These are phyloP conservation scores for Agapostemon virescens DNA, from an alignment of 2,888 invertebrate species.

Conservation along the genomic window DNA sequence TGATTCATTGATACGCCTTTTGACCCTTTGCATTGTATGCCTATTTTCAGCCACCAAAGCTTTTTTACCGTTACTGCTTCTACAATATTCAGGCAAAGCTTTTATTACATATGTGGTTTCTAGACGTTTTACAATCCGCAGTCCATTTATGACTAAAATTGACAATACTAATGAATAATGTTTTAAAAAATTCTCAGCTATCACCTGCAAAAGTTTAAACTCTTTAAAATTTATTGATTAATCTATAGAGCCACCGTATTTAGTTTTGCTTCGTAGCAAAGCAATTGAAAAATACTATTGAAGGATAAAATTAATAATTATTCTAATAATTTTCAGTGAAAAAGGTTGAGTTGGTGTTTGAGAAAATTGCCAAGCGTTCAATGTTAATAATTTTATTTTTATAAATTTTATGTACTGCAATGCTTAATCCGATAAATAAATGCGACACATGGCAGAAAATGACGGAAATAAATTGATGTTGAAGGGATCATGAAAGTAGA, in stretches of 20 bases:
- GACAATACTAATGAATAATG: too few relatives aligned
- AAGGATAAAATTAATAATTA: neutral
- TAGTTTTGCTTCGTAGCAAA: neutral
- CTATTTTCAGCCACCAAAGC: too few relatives aligned
- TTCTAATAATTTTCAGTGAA: neutral
- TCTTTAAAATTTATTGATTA: too few relatives aligned
- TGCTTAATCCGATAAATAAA: neutral
- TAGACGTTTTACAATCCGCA: neutral
- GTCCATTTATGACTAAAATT: too few relatives aligned
- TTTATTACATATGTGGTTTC: neutral
- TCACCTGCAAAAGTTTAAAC: too few relatives aligned
- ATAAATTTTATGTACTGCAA: neutral
- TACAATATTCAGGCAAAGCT: neutral
- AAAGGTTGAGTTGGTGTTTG: neutral
- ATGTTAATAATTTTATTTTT: neutral
- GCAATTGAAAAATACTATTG: neutral
- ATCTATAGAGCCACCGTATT: too few relatives aligned
- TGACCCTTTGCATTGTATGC: too few relatives aligned
- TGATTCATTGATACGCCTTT: neutral
- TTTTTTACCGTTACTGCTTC: too few relatives aligned
- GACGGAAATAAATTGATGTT: neutral
- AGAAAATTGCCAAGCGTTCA: neutral
- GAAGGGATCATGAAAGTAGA: conserved; percentile 7
- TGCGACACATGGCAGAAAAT: neutral
- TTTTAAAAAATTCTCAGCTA: too few relatives aligned